Evolutionary conservation across 2,113 vertebrate species (phyloP), one percentile per base, ranked within the genome.

Genomic region (Sitta europaea): DNA sequence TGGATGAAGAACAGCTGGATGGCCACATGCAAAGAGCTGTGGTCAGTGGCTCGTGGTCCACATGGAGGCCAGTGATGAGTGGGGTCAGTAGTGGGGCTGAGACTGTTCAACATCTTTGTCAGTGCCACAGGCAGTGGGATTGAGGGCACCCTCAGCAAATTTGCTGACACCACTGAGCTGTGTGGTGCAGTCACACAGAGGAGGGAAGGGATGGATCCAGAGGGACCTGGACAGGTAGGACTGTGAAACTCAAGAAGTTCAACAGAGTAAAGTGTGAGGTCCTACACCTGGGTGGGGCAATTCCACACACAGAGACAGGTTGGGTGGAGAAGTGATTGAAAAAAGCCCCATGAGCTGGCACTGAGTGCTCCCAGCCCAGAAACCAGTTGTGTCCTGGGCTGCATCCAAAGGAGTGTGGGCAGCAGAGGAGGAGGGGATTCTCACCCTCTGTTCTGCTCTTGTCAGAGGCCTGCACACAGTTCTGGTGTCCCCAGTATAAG

Each of bases 11-110:
- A 14, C 4, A 35, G 8, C 35, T 58, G 36, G 4, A 4, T 73
- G 67, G 28, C 16, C 61, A 20, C 15, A 2, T 13, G 53, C 33
- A 38, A 1, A 48, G 67, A 29, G 58, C 36, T 58, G 23, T 50
- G 42, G 14, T 19, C 67, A 66, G 38, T 20, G 38, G 43, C 20
- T 53, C 8, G 0, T 12, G 47, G 23, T 14, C 53, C n/a, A 8
- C 1, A 0, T 45, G 53, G 45, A 25, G 53, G 17, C 28, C 75
- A 43, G 27, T 15, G 85, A 18, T 0, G 1, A 33, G 19, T 45
- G 19, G 59, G 16, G 16, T 38, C 38, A n/a, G 31, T 3, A 6
- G 18, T 35, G 70, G 40, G 40, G 40, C 18, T 10, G 11, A 11
- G 19, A 2, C 8, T 61, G 40, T 42, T 68, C n/a, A 35, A 8